Evolutionary conservation across 2,113 vertebrate species (phyloP).

Genomic region (Passer domesticus): DNA sequence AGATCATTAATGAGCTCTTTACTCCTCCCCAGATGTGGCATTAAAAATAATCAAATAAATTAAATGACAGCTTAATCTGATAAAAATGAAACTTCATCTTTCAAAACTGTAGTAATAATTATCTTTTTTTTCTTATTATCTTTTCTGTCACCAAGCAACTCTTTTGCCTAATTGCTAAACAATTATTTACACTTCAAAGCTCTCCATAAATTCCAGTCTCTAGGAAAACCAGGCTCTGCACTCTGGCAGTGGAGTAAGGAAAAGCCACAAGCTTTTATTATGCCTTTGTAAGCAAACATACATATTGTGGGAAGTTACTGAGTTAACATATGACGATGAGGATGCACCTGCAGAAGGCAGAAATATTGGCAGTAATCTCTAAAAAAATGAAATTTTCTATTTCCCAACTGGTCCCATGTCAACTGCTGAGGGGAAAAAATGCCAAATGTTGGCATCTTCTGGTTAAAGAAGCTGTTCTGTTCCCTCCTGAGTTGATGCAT

Average conservation of each 20-base stretch:
- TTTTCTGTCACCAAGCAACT: background rate
- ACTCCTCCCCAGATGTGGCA: background rate
- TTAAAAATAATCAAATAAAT: conserved; percentile 10
- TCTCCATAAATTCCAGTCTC: background rate
- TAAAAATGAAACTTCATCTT: background rate
- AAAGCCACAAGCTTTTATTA: conserved; percentile 66
- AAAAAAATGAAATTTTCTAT: background rate
- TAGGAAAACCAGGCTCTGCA: background rate
- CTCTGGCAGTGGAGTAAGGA: background rate
- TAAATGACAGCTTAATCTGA: background rate
- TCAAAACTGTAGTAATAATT: background rate
- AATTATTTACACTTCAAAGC: background rate
- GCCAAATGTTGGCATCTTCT: conserved; percentile 11
- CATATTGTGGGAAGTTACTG: conserved; percentile 34
- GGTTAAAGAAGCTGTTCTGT: background rate
- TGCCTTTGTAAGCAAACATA: conserved; percentile 61
- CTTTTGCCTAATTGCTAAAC: background rate
- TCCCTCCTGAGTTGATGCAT: background rate
- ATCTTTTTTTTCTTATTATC: background rate
- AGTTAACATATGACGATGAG: background rate
- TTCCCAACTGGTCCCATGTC: background rate
- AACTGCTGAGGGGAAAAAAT: background rate
- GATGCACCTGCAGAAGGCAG: conserved; percentile 9
- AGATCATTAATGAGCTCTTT: background rate
- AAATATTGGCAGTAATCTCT: background rate